Evolutionary conservation across 2,113 vertebrate genomes (phyloP).

Genomic region (Trochalopteron elliotii): DNA sequence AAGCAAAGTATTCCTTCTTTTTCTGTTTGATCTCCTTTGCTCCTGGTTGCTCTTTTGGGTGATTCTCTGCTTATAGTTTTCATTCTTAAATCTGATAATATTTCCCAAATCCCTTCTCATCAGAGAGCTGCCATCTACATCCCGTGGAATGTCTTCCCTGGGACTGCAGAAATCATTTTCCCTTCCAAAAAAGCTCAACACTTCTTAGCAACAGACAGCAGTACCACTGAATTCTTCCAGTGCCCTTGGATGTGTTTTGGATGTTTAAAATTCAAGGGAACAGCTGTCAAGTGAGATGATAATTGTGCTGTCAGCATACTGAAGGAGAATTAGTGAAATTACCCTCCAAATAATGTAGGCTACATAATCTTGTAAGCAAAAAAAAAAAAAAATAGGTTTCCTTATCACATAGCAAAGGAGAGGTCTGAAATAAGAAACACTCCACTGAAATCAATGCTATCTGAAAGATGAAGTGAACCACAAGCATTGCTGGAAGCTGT

Average conservation of each 20-base stretch:
- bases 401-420: not conserved
- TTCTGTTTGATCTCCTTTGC: not conserved
- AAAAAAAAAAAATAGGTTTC: not conserved
- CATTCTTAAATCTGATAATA: not conserved
- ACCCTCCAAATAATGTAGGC: not conserved
- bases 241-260: not conserved
- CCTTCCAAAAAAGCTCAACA: not conserved
- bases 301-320: not conserved
- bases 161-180: not conserved
- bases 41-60: not conserved
- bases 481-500: not conserved
- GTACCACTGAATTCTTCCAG: not conserved
- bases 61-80: not conserved
- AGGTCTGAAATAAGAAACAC: not conserved
- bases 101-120: not conserved
- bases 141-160: not conserved
- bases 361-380: not conserved
- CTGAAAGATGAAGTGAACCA: not conserved
- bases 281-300: constrained; percentile 25
- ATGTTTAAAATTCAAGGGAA: constrained; percentile 41
- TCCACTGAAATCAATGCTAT: not conserved
- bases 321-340: not conserved
- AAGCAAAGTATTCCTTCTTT: not conserved
- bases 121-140: not conserved
- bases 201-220: not conserved